Conservation (phyloP, 2,888 invertebrate species). For the Gryllus longicercus region DNA sequence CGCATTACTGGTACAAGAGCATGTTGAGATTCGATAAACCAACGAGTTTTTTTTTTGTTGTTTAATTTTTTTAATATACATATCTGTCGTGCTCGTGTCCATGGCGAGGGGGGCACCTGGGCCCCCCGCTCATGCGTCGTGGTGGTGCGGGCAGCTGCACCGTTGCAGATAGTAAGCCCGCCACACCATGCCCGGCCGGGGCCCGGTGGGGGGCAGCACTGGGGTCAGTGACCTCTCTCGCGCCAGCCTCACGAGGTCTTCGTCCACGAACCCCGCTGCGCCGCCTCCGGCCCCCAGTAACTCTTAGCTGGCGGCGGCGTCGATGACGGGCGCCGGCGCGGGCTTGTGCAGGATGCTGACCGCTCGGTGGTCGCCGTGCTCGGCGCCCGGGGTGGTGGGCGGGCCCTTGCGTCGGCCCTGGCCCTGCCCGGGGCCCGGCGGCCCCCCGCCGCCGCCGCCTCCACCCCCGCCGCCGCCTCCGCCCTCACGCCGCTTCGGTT, state of each 20-base stretch:
- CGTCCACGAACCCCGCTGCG: neutral
- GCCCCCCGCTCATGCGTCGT: neutral
- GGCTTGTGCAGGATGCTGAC: constrained; percentile 54
- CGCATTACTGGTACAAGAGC: constrained; percentile 6
- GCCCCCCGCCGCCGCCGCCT: constrained; percentile 26
- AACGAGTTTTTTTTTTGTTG: neutral
- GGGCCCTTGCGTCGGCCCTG: constrained; percentile 27
- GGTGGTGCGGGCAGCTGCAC: constrained; percentile 1
- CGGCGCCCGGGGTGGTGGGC: neutral
- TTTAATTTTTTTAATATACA: neutral
- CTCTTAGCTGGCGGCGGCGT: constrained; percentile 50
- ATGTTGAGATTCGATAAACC: neutral
- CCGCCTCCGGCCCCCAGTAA: neutral
- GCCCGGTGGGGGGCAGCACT: neutral
- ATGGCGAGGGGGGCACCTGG: neutral
- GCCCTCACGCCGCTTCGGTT: constrained; percentile 23
- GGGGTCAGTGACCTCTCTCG: constrained; percentile 5
- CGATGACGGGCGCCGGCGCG: constrained; percentile 56
- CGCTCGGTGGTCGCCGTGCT: constrained; percentile 45
- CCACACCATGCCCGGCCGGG: constrained; percentile 7
- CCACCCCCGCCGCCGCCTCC: constrained; percentile 26
- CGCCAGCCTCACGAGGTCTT: neutral
- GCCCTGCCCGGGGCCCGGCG: neutral
- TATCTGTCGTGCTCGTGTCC: neutral
- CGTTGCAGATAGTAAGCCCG: neutral